phyloP scores from a whole-genome alignment of 2,888 invertebrate species.

The Ethmia dodecea region DNA sequence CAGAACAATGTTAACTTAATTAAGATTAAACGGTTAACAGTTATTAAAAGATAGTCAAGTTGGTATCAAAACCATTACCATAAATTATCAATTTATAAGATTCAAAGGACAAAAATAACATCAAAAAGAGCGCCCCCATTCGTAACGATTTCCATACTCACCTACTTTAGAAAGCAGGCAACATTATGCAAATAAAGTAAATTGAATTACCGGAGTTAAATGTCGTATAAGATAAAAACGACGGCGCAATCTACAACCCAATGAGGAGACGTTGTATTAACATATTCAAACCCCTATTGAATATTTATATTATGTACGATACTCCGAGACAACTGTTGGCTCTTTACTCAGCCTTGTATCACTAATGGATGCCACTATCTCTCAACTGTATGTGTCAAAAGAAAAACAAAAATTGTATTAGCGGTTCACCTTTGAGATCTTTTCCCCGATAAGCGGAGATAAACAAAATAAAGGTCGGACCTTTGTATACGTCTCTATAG shows the following conservation, averaged over 20 bases:
- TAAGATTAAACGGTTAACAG: conserved; percentile 5
- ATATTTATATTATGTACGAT: conserved; percentile 66
- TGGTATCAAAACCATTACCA: conserved; percentile 21
- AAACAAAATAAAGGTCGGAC: too few relatives aligned
- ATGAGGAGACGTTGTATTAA: conserved; percentile 71
- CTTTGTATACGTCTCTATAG: too few relatives aligned
- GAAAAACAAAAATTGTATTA: conserved; percentile 50
- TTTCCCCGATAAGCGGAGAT: too few relatives aligned
- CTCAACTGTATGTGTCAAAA: conserved; percentile 48
- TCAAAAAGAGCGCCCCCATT: conserved; percentile 19
- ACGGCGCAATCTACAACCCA: conserved; percentile 74
- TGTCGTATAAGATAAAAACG: conserved; percentile 78
- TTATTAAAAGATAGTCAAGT: conserved; percentile 1
- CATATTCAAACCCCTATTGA: conserved; percentile 75
- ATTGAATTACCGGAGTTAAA: conserved; percentile 78
- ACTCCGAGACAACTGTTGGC: conserved; percentile 39
- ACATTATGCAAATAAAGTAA: conserved; percentile 76
- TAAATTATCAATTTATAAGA: conserved; percentile 26
- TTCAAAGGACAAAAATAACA: conserved; percentile 27
- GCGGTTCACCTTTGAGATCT: conserved; percentile 31
- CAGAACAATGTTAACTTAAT: neutral
- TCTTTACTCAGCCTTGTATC: conserved; percentile 60
- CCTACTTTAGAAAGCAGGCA: conserved; percentile 65
- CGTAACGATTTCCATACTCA: conserved; percentile 64
- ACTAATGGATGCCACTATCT: conserved; percentile 65